Conservation (phyloP, 2,888 invertebrate genomes). For the Galeruca laticollis region DNA sequence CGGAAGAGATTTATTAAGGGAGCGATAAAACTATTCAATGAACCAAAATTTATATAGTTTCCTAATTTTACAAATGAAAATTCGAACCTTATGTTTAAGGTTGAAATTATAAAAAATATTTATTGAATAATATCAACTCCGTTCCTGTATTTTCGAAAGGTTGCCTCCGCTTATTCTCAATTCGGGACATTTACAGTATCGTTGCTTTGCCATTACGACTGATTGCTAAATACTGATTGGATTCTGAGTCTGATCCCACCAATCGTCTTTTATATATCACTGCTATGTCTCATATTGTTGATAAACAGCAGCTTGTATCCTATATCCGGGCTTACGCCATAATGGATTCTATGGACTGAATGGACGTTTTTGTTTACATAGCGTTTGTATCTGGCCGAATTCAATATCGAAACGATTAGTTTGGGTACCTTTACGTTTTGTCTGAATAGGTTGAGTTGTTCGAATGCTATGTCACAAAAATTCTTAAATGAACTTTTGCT, state of each 20-base stretch:
- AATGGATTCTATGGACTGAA: constrained; percentile 37
- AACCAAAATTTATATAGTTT: too few species aligned
- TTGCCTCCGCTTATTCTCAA: constrained; percentile 31
- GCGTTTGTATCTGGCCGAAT: constrained; percentile 14
- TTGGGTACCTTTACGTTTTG: background rate
- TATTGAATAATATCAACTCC: background rate
- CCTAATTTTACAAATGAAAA: too few species aligned
- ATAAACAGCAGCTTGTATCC: constrained; percentile 51
- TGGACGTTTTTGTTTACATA: constrained; percentile 33
- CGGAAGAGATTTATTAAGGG: too few species aligned
- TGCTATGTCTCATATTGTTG: constrained; percentile 56
- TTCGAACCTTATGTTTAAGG: too few species aligned
- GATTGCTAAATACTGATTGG: constrained; percentile 65
- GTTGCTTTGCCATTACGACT: constrained; percentile 63
- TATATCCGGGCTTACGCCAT: constrained; percentile 28
- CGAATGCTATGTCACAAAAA: background rate
- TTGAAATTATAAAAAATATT: too few species aligned
- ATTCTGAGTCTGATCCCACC: constrained; percentile 62
- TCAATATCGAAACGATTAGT: background rate
- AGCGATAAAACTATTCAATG: too few species aligned
- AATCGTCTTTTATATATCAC: constrained; percentile 59
- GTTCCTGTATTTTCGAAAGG: constrained; percentile 19
- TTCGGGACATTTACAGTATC: constrained; percentile 55
- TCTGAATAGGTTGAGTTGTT: background rate
- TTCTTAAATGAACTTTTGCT: background rate